phyloP scores from a whole-genome alignment of 1,140 invertebrate species.

The Armadillidium nasatum region DNA sequence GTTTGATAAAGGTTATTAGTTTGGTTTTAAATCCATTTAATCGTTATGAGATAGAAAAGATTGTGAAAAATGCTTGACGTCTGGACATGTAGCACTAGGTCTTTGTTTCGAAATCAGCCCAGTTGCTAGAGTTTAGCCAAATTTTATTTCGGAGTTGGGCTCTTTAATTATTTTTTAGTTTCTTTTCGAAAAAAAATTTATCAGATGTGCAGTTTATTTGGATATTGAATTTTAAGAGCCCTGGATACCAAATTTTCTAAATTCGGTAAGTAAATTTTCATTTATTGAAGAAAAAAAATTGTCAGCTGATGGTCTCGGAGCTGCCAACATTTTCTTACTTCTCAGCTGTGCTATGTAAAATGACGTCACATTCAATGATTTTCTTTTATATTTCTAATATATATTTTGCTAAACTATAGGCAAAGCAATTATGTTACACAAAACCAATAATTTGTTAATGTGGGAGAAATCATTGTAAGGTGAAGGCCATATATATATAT shows the following conservation, averaged over 20 bases:
- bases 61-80: background rate
- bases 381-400: background rate
- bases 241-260: too few relatives aligned
- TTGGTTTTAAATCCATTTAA: too few relatives aligned
- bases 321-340: background rate
- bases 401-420: too few relatives aligned
- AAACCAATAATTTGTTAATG: too few relatives aligned
- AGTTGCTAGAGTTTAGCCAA: slow-evolving; percentile 2
- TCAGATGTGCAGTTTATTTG: too few relatives aligned
- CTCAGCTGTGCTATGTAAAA: background rate
- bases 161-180: background rate
- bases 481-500: too few relatives aligned
- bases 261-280: background rate
- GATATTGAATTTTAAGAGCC: too few relatives aligned
- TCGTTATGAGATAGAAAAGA: too few relatives aligned
- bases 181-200: too few relatives aligned
- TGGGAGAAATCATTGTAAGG: too few relatives aligned
- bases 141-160: background rate
- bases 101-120: slow-evolving; percentile 3
- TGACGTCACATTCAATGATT: slow-evolving; percentile 10
- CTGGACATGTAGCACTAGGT: slow-evolving; percentile 1
- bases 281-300: background rate
- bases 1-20: too few relatives aligned
- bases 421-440: too few relatives aligned
- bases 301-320: background rate